Evolutionary conservation across 2,888 invertebrate species (phyloP).

Genomic region (Willowsia nigromaculata): DNA sequence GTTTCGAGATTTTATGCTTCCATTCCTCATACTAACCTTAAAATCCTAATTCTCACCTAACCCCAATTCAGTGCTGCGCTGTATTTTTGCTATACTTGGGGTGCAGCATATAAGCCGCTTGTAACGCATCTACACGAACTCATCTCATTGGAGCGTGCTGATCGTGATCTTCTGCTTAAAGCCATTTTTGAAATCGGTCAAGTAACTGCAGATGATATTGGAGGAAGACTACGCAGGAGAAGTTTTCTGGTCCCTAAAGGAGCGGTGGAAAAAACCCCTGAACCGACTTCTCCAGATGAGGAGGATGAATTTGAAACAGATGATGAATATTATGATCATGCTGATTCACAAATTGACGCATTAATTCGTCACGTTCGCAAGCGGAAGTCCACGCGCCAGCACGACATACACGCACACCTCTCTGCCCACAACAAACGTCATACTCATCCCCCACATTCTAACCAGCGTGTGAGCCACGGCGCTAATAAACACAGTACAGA

Average conservation of each 20-base stretch:
- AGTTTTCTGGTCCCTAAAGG: background rate
- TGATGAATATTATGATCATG: background rate
- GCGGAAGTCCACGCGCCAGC: background rate
- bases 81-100: too few relatives aligned
- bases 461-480: too few relatives aligned
- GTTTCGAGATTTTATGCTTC: too few relatives aligned
- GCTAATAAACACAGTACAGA: too few relatives aligned
- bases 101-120: constrained; percentile 54
- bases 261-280: background rate
- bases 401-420: background rate
- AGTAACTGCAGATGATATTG: background rate
- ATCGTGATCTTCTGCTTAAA: constrained; percentile 73
- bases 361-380: constrained; percentile 29
- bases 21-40: too few relatives aligned
- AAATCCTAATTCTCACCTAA: too few relatives aligned
- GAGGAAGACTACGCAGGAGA: background rate
- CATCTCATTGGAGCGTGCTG: constrained; percentile 68
- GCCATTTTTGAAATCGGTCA: constrained; percentile 72
- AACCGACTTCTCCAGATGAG: background rate
- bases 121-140: constrained; percentile 50
- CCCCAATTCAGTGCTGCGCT: too few relatives aligned
- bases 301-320: background rate
- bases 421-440: background rate
- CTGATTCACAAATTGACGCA: constrained; percentile 11
- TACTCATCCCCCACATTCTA: too few relatives aligned